Evolutionary conservation across 2,888 invertebrate species (phyloP).

Genomic region (Cheiracanthium punctorium): DNA sequence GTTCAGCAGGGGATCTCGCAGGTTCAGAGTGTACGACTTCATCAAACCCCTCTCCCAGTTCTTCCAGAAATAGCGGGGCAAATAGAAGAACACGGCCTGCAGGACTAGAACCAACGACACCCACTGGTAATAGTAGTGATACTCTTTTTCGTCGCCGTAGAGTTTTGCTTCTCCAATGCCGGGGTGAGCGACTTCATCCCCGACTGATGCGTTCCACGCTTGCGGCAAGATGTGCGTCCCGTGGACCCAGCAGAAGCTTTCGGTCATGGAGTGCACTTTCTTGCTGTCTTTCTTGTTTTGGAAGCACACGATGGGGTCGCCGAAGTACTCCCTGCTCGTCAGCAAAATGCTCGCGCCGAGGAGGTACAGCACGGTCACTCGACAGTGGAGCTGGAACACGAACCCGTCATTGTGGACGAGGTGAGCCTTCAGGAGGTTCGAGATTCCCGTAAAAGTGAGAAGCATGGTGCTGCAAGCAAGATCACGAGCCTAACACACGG

Average conservation of each 20-base stretch:
- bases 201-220: conserved; percentile 72
- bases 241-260: conserved; percentile 93
- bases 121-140: conserved; percentile 98
- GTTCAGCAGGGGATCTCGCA: conserved; percentile 69
- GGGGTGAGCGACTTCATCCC: conserved; percentile 85
- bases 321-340: conserved; percentile 95
- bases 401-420: conserved; percentile 91
- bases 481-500: too few species aligned
- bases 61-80: conserved; percentile 72
- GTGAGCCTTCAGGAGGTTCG: conserved; percentile 52
- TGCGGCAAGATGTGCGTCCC: conserved; percentile 91
- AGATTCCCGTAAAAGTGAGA: conserved; percentile 46
- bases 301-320: conserved; percentile 97
- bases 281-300: conserved; percentile 84
- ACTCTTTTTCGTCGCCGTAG: conserved; percentile 76
- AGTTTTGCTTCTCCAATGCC: conserved; percentile 81
- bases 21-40: conserved; percentile 70
- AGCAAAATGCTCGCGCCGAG: conserved; percentile 94
- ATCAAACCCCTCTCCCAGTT: conserved; percentile 72
- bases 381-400: conserved; percentile 94
- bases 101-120: conserved; percentile 91
- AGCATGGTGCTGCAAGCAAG: too few species aligned
- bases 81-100: conserved; percentile 75
- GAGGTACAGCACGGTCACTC: conserved; percentile 89
- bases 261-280: conserved; percentile 94